Evolutionary conservation across 2,888 invertebrate species (phyloP).

Genomic region (Poecilobothrus nobilitatus): DNA sequence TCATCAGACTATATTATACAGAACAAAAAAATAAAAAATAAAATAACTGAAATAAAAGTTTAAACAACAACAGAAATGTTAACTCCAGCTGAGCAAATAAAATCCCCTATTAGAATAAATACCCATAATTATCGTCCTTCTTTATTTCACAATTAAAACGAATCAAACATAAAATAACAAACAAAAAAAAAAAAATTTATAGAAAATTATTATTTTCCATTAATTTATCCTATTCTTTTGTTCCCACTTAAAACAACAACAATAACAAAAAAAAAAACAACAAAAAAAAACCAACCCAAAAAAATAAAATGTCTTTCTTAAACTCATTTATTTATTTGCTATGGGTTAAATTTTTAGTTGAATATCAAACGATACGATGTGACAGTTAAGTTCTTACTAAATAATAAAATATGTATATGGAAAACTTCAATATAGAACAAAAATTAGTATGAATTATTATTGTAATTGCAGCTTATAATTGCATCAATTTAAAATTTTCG

Average conservation of each 20-base stretch:
- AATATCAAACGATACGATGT: too few species aligned
- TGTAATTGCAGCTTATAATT: conserved; percentile 1
- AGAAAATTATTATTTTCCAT: conserved; percentile 1
- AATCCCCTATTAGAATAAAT: not conserved
- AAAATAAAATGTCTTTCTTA: not conserved
- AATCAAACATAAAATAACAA: not conserved
- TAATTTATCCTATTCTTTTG: not conserved
- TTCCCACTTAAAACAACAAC: too few species aligned
- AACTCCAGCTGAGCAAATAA: not conserved
- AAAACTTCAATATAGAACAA: too few species aligned
- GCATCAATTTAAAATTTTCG: not conserved
- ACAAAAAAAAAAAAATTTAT: not conserved
- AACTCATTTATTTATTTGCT: not conserved
- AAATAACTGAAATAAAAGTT: not conserved
- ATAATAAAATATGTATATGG: not conserved
- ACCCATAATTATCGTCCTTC: conserved; percentile 14
- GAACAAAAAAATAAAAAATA: not conserved
- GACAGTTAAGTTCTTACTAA: not conserved
- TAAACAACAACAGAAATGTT: not conserved
- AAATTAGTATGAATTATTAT: not conserved
- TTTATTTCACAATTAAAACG: not conserved
- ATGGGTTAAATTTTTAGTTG: too few species aligned
- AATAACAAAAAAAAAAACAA: too few species aligned
- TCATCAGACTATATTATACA: not conserved
- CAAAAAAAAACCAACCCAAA: not conserved